Base-by-base conservation (phyloP, 2,797 vertebrate genomes). In the Ctenosaura bakeri region DNA sequence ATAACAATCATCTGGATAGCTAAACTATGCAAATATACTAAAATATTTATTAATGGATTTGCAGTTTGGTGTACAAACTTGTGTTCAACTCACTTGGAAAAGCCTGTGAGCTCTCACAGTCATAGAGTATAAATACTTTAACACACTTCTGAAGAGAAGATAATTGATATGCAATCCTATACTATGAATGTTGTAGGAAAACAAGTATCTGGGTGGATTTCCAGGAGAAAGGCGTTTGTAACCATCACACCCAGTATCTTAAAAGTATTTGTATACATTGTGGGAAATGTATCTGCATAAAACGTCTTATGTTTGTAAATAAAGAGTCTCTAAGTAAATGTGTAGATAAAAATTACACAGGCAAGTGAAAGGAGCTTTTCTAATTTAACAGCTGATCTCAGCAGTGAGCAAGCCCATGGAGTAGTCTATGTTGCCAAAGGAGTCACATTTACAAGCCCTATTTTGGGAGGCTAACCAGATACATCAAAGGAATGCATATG, bases 1-100 rank as follows among this genome's bases (percentile, higher is more conserved):
- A 96, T 95, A 95, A 95, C 93, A 95, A 90, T 93, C 94, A 95
- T 95, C 94, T 92, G 92, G 95, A 96, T 94, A 96, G 95, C 95
- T 94, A 96, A 96, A 94, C 93, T 92, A 96, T 96, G 94, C 95
- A 95, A 94, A 95, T 94, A 96, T 85, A 93, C 89, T 94, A 96
- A 94, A 93, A 90, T 89, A 95, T 92, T 96, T 95, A 89, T 88
- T 96, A 95, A 94, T 86, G 95, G 93, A 93, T 88, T 91, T 96
- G 92, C 94, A 93, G 92, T 95, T 94, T 92, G 94, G 93, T 92
- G 93, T 95, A 93, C 87, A 95, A 94, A 96, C 86, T 76, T 88
- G 83, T 95, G 88, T 91, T 73, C 94, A 93, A 93, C 83, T 96
- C 93, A 95, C 81, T 95, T 95, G 95, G 92, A 86, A 93, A 96